Conservation (phyloP, 2,113 vertebrate species). For the Nibea albiflora region DNA sequence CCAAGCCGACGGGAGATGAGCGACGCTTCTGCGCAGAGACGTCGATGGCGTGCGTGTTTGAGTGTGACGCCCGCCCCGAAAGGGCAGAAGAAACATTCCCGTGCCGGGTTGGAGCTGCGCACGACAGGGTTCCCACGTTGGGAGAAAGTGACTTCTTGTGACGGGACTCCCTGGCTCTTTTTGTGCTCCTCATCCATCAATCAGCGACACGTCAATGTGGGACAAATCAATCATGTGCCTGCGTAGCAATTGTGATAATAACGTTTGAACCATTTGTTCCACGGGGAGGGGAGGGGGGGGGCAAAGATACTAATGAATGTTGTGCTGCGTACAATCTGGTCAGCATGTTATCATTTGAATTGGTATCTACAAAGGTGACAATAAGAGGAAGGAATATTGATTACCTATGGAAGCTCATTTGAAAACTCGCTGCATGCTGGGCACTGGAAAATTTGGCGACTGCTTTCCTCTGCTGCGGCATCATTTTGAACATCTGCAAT, state of each 20-base stretch:
- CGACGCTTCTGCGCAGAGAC: slow-evolving; percentile 35
- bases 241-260: slow-evolving; percentile 66
- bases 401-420: slow-evolving; percentile 98
- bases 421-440: slow-evolving; percentile 92
- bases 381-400: not conserved
- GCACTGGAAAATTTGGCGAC: slow-evolving; percentile 93
- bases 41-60: slow-evolving; percentile 31
- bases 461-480: slow-evolving; percentile 96
- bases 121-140: not conserved
- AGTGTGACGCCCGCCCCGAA: slow-evolving; percentile 20
- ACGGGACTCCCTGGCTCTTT: slow-evolving; percentile 23
- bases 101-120: slow-evolving; percentile 33
- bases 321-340: not conserved
- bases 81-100: slow-evolving; percentile 48
- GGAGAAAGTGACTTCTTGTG: slow-evolving; percentile 14
- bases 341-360: not conserved
- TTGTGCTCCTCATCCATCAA: slow-evolving; percentile 88
- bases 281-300: not conserved
- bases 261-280: slow-evolving; percentile 30
- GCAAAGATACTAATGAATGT: slow-evolving; percentile 13
- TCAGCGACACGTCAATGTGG: slow-evolving; percentile 97
- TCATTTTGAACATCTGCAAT: slow-evolving; percentile 93
- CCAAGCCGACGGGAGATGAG: slow-evolving; percentile 20
- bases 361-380: not conserved
- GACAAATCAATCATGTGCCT: slow-evolving; percentile 99